Evolutionary conservation across 2,113 vertebrate genomes (phyloP), one percentile per base, ranked within the genome.

Genomic region (Limanda limanda): DNA sequence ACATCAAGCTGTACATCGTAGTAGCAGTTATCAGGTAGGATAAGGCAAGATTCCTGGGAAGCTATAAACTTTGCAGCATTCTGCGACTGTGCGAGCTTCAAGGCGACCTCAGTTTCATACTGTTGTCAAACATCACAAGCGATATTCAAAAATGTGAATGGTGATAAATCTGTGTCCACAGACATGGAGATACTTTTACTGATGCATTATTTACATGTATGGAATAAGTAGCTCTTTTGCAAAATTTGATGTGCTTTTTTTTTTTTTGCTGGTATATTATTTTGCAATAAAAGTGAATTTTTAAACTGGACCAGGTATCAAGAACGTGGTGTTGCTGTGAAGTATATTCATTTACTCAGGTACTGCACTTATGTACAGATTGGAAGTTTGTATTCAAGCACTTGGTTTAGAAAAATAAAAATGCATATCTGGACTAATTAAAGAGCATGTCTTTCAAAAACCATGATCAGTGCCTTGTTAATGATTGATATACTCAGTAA

Each of bases 211-310:
- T 89, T 90, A 92, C 79, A 82, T 83, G 65, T 89, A 74, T 81
- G 76, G 72, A 88, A 90, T 81, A 87, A 86, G 84, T 86, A 76
- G 75, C 76, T 75, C 40, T 81, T 89, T 88, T 81, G 76, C 72
- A 51, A 74, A 64, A 78, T 74, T 77, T 89, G 76, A 85, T 92
- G 85, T 93, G 79, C 69, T 87, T 82, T 58, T 69, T 55, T 63
- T 57, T 57, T 59, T 18, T 84, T 87, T 68, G 80, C 81, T 83
- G 57, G 54, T 70, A 79, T 89, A 73, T 91, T 83, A 87, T 88
- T 91, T 93, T 88, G 72, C 81, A 91, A 88, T 90, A 89, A 91
- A 92, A 88, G 42, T 74, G 25, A 62, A 59, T 78, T 88, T 84
- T 83, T 74, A 83, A 54, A 54, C 51, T n/a, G 51, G 51, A 48